Evolutionary conservation across 1,140 invertebrate genomes (phyloP).

Genomic region (Drosophila repletoides): DNA sequence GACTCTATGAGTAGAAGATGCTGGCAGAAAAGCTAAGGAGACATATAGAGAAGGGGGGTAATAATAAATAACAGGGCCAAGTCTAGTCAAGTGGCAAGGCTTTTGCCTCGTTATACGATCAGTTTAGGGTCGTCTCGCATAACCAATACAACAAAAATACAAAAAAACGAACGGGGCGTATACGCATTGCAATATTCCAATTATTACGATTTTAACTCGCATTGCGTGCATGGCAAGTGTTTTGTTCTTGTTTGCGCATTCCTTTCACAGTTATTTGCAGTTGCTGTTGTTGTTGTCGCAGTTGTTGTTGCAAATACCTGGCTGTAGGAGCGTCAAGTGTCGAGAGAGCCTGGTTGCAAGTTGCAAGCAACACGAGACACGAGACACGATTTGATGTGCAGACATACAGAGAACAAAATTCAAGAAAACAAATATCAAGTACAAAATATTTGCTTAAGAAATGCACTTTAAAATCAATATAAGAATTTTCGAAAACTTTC

Average conservation of each 20-base stretch:
- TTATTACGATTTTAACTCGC: slow-evolving; percentile 41
- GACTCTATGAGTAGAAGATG: slow-evolving; percentile 16
- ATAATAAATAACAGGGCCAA: slow-evolving; percentile 6
- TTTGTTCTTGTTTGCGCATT: slow-evolving; percentile 72
- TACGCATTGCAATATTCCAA: slow-evolving; percentile 33
- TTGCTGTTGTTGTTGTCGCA: neutral
- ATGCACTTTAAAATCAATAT: no score
- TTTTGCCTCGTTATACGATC: slow-evolving; percentile 40
- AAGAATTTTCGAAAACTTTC: no score
- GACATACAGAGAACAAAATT: neutral
- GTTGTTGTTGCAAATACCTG: slow-evolving; percentile 55
- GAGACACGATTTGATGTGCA: slow-evolving; percentile 4
- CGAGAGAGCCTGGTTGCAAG: slow-evolving; percentile 38
- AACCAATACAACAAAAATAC: slow-evolving; percentile 24
- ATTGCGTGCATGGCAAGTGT: slow-evolving; percentile 56
- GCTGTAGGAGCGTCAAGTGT: slow-evolving; percentile 62
- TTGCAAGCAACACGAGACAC: slow-evolving; percentile 28
- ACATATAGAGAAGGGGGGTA: neutral
- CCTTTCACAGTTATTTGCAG: slow-evolving; percentile 50
- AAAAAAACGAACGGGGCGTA: no score
- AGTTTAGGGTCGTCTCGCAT: slow-evolving; percentile 31
- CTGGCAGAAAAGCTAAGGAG: neutral
- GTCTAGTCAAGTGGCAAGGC: slow-evolving; percentile 54
- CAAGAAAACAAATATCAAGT: no score
- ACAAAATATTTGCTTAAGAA: no score